Evolutionary conservation across 1,140 invertebrate genomes (phyloP).

Genomic region (Trichonephila clavipes): DNA sequence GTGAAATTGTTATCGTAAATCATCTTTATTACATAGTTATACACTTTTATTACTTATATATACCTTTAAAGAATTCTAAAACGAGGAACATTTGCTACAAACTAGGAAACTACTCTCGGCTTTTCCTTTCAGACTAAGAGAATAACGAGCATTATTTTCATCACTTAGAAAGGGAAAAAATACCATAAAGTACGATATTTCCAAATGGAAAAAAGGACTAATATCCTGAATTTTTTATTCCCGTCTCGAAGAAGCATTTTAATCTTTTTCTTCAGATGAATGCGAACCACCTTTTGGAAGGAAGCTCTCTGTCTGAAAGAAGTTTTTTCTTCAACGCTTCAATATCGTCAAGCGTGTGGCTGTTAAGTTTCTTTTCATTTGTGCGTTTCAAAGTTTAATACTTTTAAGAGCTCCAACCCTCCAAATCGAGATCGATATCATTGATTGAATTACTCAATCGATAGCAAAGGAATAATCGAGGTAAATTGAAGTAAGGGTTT

Average conservation of each 20-base stretch:
- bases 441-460: neutral
- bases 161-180: constrained; percentile 1
- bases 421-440: neutral
- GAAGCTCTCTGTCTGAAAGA: neutral
- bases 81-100: neutral
- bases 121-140: neutral
- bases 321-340: neutral
- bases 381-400: constrained; percentile 10
- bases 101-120: neutral
- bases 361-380: constrained; percentile 15
- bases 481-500: no score
- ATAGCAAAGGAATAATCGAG: neutral
- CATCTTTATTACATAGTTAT: neutral
- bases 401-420: neutral
- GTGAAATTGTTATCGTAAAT: neutral
- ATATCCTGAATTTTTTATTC: constrained; percentile 30
- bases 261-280: neutral
- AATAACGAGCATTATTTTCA: neutral
- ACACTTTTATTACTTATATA: neutral
- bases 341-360: neutral
- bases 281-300: neutral
- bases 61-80: neutral
- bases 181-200: constrained; percentile 8
- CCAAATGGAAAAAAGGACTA: constrained; percentile 24
- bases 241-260: neutral